Evolutionary conservation across 1,140 invertebrate species (phyloP), one percentile per base, ranked within the genome.

Genomic region (Diabrotica virgifera): DNA sequence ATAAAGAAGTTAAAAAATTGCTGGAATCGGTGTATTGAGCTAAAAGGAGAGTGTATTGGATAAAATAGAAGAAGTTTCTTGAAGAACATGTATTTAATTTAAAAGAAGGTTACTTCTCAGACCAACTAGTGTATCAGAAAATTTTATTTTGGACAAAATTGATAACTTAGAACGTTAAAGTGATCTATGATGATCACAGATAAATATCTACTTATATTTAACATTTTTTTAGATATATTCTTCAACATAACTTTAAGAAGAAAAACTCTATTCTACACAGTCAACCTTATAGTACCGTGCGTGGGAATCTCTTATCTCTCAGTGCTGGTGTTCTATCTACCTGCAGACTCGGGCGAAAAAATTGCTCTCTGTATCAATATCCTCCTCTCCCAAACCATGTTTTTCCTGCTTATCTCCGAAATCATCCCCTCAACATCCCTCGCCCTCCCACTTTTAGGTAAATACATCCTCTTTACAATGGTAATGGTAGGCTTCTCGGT

Each of bases 401-500:
- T 99, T 82, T 99, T 99, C 83, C 82, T 99, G 65, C 88, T 99
- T 6, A 94, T 99, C 72, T 97, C 93, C 0, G 94, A 97, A 83
- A 97, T 99, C 72, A 99, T 99, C 80, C 98, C 98, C 0, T 97
- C 97, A 0, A 99, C 97, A 0, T 99, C 96, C 5, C 81, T 99
- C 52, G 96, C 97, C 0, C 83, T 99, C 37, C 97, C 98, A 6
- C 82, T 99, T 5, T 86, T 99, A 11, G 97, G 97, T 36, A 99
- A 99, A 81, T 99, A 99, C 81, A 86, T 99, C 0, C 85, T 99
- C 0, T 99, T 99, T 78, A 99, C 97, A 2, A 98, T 99, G 96
- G 86, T 99, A 51, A 83, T 99, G 24, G 97, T 99, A 1, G 96
- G 92, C 0, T 80, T 98, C 7, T 99, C 96, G 14, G 97, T 99